Percentiles rank a stretch among this genome's conserved stretches.
Evolutionary conservation across 2,888 invertebrate genomes (phyloP).

Genomic region (Antheraea assamensis): DNA sequence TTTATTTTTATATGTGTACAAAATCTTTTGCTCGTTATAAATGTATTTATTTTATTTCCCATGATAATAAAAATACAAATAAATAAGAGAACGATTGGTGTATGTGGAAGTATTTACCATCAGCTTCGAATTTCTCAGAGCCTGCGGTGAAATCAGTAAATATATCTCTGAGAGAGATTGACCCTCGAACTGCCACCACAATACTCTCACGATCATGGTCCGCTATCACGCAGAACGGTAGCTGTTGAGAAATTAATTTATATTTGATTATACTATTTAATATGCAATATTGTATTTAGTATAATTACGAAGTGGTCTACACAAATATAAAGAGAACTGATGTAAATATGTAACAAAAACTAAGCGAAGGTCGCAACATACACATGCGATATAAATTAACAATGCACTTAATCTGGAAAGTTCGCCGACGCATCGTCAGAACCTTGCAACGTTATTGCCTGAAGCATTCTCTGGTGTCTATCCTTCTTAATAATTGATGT

Average conservation of each 20-base stretch:
- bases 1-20: not conserved
- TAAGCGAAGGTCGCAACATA: not conserved
- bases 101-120: constrained; percentile 68
- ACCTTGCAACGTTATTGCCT: not conserved
- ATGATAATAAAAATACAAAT: too few species aligned
- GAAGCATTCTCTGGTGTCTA: not conserved
- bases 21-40: too few species aligned
- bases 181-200: constrained; percentile 92
- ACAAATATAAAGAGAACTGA: too few species aligned
- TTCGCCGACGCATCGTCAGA: not conserved
- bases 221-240: constrained; percentile 93
- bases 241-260: constrained; percentile 65
- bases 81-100: too few species aligned
- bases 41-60: too few species aligned
- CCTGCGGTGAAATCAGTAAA: constrained; percentile 92
- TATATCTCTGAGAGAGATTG: constrained; percentile 91
- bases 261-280: too few species aligned
- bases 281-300: too few species aligned
- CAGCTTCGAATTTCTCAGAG: constrained; percentile 87
- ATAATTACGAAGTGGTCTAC: too few species aligned
- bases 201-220: constrained; percentile 91
- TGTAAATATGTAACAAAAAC: not conserved
- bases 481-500: too few species aligned
- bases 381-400: not conserved
- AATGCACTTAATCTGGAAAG: not conserved